Evolutionary conservation across 2,113 vertebrate species (phyloP).

Genomic region (Pelvicachromis taeniatus): DNA sequence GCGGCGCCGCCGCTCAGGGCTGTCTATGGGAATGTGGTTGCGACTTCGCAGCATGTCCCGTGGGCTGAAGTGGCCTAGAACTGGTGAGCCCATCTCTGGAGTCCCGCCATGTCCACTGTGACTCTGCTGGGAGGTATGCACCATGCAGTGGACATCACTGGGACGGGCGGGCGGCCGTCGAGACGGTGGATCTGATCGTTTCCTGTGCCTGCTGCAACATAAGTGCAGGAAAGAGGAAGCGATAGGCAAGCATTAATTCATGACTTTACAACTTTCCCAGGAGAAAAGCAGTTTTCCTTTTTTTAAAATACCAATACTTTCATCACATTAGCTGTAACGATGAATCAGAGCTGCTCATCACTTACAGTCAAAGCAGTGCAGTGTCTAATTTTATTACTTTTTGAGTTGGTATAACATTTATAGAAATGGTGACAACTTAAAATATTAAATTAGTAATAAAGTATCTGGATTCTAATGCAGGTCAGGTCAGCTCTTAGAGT

Average conservation of each 20-base stretch:
- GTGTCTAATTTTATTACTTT: not conserved
- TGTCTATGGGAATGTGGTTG: conserved; percentile 79
- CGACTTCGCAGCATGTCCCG: conserved; percentile 85
- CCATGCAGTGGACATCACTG: conserved; percentile 83
- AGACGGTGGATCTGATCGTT: conserved; percentile 85
- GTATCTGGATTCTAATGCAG: rapidly evolving
- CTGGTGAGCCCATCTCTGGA: conserved; percentile 83
- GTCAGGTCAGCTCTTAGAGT: not conserved
- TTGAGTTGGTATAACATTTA: not conserved
- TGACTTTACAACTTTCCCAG: not conserved
- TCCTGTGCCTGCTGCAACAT: conserved; percentile 79
- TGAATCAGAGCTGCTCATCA: not conserved
- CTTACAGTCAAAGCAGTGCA: not conserved
- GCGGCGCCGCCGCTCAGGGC: conserved; percentile 85
- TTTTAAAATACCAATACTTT: rapidly evolving
- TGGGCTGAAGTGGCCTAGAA: conserved; percentile 82
- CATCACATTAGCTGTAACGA: not conserved
- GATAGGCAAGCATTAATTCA: not conserved
- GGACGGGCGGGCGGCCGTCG: conserved; percentile 85
- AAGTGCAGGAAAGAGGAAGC: not conserved
- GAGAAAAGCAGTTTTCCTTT: not conserved
- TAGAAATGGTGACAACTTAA: not conserved
- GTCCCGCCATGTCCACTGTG: conserved; percentile 68
- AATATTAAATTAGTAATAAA: not conserved
- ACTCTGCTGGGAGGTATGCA: conserved; percentile 80